These are phyloP conservation scores for Batillaria attramentaria DNA, from an alignment of 1,140 invertebrate species.

Conservation along the genomic window DNA sequence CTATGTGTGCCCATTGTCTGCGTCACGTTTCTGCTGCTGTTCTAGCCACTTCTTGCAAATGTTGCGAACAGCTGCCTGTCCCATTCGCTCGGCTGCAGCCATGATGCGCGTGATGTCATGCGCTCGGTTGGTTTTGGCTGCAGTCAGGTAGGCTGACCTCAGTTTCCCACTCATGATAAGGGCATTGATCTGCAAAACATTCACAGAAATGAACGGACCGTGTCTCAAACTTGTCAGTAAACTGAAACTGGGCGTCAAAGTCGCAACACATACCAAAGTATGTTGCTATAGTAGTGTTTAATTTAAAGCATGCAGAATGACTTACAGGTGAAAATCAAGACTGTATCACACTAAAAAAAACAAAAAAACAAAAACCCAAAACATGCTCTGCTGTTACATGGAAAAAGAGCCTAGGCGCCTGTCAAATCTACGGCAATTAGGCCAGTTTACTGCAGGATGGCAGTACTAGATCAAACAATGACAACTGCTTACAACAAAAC, in stretches of 20 bases:
- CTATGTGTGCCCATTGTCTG: neutral
- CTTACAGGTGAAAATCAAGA: no score
- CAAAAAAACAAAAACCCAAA: no score
- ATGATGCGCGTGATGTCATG: constrained; percentile 83
- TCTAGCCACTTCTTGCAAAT: constrained; percentile 77
- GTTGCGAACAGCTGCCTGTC: constrained; percentile 80
- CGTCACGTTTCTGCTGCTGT: constrained; percentile 43
- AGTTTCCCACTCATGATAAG: constrained; percentile 86
- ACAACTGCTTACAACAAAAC: no score
- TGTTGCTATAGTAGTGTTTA: no score
- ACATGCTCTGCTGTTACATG: no score
- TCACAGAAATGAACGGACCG: constrained; percentile 15
- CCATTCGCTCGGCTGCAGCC: constrained; percentile 82
- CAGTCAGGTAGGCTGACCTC: constrained; percentile 88
- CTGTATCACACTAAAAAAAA: no score
- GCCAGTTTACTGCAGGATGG: no score
- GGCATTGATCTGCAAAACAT: constrained; percentile 81
- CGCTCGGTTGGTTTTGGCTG: constrained; percentile 81
- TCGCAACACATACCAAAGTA: no score
- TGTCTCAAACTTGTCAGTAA: constrained; percentile 8
- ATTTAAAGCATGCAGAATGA: no score
- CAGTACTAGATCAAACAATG: no score
- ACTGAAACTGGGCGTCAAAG: neutral
- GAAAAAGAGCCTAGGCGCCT: no score
- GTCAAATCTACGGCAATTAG: no score